A percentile compares a stretch with the other conserved stretches of the same genome.
Conservation (phyloP, 2,113 vertebrate species). For the Otocyon megalotis region DNA sequence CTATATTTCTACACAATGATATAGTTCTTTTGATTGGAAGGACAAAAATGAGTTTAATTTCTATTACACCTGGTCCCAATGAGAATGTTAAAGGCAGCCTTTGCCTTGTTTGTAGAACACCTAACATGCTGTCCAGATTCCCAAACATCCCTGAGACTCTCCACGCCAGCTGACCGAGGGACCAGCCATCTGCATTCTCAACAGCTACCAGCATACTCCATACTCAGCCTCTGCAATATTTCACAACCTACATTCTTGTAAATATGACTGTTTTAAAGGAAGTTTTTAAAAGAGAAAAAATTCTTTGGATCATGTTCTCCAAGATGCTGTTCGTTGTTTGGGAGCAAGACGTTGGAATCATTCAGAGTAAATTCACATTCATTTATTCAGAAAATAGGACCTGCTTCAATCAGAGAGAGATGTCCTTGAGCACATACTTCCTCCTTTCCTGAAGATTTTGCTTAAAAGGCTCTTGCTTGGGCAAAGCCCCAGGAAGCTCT, state of each 20-base stretch:
- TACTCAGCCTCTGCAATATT: neutral
- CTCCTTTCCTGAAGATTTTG: neutral
- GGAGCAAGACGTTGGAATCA: neutral
- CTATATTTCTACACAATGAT: slow-evolving; percentile 2
- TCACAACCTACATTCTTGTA: neutral
- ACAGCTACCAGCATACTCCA: neutral
- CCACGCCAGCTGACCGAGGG: neutral
- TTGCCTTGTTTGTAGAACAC: neutral
- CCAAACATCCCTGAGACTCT: neutral
- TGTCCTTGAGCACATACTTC: neutral
- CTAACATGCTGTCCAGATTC: neutral
- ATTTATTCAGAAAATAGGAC: neutral
- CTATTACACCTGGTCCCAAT: slow-evolving; percentile 50
- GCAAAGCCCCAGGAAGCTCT: neutral
- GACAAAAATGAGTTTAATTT: slow-evolving; percentile 52
- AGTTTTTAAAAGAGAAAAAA: neutral
- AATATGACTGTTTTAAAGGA: slow-evolving; percentile 1
- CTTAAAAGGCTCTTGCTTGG: neutral
- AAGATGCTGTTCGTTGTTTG: slow-evolving; percentile 1
- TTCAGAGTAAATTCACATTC: neutral
- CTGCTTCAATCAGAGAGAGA: neutral
- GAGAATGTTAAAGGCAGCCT: neutral
- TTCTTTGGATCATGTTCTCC: neutral
- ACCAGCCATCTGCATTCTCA: neutral
- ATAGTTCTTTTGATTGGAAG: neutral